Percentiles rank a stretch among this genome's conserved stretches.
Evolutionary conservation across 2,113 vertebrate species (phyloP).

Genomic region (Actinemys pallida): DNA sequence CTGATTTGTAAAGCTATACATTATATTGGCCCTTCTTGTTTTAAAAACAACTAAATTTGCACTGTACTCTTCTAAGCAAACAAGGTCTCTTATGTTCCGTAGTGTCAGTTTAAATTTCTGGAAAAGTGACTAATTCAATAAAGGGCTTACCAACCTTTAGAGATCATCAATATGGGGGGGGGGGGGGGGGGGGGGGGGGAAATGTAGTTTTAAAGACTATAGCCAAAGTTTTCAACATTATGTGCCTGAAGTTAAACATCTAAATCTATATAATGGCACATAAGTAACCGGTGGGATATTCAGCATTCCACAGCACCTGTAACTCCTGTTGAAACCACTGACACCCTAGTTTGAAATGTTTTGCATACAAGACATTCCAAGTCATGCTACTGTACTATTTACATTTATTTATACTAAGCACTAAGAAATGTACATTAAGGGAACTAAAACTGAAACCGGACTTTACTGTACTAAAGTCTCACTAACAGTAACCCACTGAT

Average conservation of each 20-base stretch:
- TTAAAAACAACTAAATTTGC: not conserved
- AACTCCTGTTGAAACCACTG: not conserved
- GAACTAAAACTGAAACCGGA: not conserved
- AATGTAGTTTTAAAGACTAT: not conserved
- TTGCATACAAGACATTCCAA: not conserved
- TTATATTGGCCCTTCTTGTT: not conserved
- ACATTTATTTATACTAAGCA: not conserved
- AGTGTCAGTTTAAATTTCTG: not conserved
- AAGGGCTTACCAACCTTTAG: not conserved
- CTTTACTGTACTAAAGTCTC: not conserved
- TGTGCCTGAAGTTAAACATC: not conserved
- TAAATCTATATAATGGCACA: too few species aligned
- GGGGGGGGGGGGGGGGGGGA: fast-evolving
- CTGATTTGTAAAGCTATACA: not conserved
- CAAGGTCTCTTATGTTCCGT: not conserved
- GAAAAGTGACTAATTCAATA: not conserved
- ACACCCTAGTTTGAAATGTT: not conserved
- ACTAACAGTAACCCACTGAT: not conserved
- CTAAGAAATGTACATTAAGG: not conserved
- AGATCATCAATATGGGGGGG: not conserved
- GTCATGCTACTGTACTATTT: not conserved
- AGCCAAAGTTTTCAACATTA: not conserved
- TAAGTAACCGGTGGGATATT: too few species aligned
- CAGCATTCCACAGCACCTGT: too few species aligned
- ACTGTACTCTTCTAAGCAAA: not conserved